Conservation (phyloP, 2,797 vertebrate species). For the Pteronotus mesoamericanus region DNA sequence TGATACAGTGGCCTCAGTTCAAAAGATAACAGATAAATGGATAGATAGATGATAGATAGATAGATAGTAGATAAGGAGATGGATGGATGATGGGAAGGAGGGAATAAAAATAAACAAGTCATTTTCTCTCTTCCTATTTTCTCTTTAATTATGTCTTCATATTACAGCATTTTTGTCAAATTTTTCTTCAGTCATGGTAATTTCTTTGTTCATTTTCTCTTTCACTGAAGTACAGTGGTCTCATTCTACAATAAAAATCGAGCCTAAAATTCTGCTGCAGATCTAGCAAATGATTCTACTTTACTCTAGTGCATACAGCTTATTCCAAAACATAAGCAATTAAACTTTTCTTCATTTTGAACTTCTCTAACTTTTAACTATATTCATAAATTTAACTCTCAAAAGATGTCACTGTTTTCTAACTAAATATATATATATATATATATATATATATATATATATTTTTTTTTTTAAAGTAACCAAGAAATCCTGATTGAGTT, state of each 20-base stretch:
- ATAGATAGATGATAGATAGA: not conserved
- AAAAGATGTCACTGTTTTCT: not conserved
- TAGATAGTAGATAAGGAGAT: not conserved
- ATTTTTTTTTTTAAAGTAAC: too few species aligned
- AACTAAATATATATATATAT: too few species aligned
- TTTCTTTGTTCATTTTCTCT: conserved; percentile 17
- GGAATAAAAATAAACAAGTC: not conserved
- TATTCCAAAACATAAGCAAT: not conserved
- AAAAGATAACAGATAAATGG: not conserved
- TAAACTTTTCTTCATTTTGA: not conserved
- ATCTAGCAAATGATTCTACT: not conserved
- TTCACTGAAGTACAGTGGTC: not conserved
- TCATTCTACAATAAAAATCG: not conserved
- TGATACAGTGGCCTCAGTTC: not conserved
- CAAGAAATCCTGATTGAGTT: not conserved
- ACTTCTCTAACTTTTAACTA: not conserved
- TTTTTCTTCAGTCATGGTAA: not conserved
- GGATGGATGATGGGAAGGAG: not conserved
- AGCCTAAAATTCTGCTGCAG: not conserved
- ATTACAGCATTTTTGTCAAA: not conserved
- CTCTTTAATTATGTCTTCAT: not conserved
- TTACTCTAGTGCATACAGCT: not conserved
- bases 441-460: too few species aligned
- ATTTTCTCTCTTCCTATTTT: not conserved
- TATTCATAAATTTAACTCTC: not conserved